phyloP scores from a whole-genome alignment of 2,797 vertebrate species.

The Cynodonichthys magdalenae region DNA sequence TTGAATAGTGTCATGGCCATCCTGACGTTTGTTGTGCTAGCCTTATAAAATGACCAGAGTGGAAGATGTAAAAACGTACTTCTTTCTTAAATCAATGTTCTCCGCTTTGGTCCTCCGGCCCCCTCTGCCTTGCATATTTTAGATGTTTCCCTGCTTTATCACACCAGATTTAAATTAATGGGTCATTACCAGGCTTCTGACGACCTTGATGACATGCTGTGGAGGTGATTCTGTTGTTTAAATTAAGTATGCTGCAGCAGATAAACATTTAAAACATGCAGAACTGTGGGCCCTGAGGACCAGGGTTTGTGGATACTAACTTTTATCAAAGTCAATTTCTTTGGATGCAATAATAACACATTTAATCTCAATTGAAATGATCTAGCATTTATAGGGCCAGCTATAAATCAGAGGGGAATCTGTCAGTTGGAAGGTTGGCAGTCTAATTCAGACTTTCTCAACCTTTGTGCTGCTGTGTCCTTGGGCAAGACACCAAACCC shows the following conservation, averaged over 20 bases:
- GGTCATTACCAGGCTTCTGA: background rate
- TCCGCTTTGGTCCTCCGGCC: background rate
- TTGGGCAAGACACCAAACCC: too few species aligned
- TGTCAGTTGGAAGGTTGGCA: background rate
- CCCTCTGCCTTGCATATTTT: background rate
- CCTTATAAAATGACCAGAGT: too few species aligned
- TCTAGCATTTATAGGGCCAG: too few species aligned
- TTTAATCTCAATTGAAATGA: background rate
- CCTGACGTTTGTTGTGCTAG: conserved; percentile 2
- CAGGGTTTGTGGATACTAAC: background rate
- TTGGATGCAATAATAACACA: background rate
- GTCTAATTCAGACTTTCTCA: too few species aligned
- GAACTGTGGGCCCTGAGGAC: background rate
- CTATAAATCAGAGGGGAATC: too few species aligned
- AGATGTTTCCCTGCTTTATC: background rate
- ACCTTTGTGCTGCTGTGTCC: too few species aligned
- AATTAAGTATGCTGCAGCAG: background rate
- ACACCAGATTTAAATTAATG: background rate
- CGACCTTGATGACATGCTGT: background rate
- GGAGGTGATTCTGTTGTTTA: background rate
- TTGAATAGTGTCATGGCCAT: background rate
- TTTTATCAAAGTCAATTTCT: background rate
- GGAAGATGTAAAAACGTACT: background rate
- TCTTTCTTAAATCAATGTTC: background rate
- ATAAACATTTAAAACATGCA: background rate